These are phyloP conservation scores for Melieria omissa DNA, from an alignment of 2,888 invertebrate species.

Conservation along the genomic window DNA sequence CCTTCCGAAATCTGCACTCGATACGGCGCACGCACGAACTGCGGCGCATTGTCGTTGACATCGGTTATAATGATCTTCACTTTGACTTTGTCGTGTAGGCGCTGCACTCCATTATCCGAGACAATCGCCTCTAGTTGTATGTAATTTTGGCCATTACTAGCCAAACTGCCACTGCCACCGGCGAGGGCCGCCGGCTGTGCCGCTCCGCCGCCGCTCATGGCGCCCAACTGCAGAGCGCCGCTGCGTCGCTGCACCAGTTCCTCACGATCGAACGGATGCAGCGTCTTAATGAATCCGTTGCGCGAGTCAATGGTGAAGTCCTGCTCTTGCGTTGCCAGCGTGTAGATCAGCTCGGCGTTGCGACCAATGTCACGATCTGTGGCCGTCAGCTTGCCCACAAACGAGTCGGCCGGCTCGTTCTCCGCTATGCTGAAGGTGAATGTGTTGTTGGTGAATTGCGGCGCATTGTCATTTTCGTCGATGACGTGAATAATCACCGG, in stretches of 20 bases:
- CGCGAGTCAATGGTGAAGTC: constrained; percentile 90
- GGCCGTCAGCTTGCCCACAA: constrained; percentile 91
- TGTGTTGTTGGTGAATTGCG: constrained; percentile 89
- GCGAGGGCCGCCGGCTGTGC: constrained; percentile 26
- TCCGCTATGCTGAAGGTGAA: constrained; percentile 91
- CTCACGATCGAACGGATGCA: constrained; percentile 90
- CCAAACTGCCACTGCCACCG: constrained; percentile 7
- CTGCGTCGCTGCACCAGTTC: constrained; percentile 74
- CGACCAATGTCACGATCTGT: constrained; percentile 90
- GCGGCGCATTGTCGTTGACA: constrained; percentile 90
- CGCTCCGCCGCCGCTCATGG: neutral
- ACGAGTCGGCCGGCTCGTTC: constrained; percentile 88
- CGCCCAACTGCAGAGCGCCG: neutral
- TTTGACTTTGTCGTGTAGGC: constrained; percentile 86
- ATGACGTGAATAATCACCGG: constrained; percentile 92
- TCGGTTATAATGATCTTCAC: constrained; percentile 89
- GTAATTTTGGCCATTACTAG: constrained; percentile 77
- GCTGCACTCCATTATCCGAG: constrained; percentile 82
- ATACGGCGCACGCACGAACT: constrained; percentile 85
- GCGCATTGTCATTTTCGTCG: constrained; percentile 97
- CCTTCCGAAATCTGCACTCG: constrained; percentile 92
- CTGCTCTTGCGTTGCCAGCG: constrained; percentile 77
- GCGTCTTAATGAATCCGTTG: constrained; percentile 90
- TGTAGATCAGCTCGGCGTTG: constrained; percentile 90
- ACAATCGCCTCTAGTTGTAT: constrained; percentile 88